A percentile compares a stretch with the other conserved stretches of the same genome.
These are phyloP conservation scores for Sinodicranocentrus sp. DNA, from an alignment of 2,888 invertebrate species.

Conservation along the genomic window DNA sequence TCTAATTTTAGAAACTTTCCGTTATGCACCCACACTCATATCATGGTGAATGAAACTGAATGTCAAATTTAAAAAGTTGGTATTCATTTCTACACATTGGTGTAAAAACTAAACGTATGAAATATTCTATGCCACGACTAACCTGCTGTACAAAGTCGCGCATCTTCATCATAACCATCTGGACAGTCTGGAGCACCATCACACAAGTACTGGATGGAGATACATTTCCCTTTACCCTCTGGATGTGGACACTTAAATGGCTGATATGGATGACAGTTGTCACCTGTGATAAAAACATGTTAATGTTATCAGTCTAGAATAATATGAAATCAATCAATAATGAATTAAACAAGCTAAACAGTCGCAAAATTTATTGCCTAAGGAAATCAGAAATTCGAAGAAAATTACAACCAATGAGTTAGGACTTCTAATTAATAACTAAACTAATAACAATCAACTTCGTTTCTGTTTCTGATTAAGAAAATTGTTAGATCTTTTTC, in stretches of 20 bases:
- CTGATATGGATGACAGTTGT: slow-evolving; percentile 94
- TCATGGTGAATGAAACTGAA: slow-evolving; percentile 7
- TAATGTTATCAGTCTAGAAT: background rate
- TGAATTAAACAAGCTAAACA: background rate
- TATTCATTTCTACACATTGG: too few species aligned
- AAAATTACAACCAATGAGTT: too few species aligned
- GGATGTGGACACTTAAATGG: slow-evolving; percentile 94
- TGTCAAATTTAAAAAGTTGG: background rate
- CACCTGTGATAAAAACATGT: slow-evolving; percentile 79
- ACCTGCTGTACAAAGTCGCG: slow-evolving; percentile 96
- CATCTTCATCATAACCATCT: slow-evolving; percentile 97
- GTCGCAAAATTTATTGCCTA: too few species aligned
- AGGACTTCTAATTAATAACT: too few species aligned
- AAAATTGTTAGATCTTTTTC: too few species aligned
- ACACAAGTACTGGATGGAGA: slow-evolving; percentile 86
- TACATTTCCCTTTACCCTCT: slow-evolving; percentile 91
- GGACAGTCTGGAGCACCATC: slow-evolving; percentile 85
- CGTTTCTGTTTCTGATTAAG: too few species aligned
- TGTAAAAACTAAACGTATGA: too few species aligned
- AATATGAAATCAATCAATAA: background rate
- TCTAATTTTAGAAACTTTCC: slow-evolving; percentile 32
- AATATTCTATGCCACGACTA: slow-evolving; percentile 77
- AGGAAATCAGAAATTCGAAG: too few species aligned
- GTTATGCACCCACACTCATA: background rate
- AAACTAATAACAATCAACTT: too few species aligned